phyloP scores from a whole-genome alignment of 2,797 vertebrate genomes.

The Pseudochaenichthys georgianus region DNA sequence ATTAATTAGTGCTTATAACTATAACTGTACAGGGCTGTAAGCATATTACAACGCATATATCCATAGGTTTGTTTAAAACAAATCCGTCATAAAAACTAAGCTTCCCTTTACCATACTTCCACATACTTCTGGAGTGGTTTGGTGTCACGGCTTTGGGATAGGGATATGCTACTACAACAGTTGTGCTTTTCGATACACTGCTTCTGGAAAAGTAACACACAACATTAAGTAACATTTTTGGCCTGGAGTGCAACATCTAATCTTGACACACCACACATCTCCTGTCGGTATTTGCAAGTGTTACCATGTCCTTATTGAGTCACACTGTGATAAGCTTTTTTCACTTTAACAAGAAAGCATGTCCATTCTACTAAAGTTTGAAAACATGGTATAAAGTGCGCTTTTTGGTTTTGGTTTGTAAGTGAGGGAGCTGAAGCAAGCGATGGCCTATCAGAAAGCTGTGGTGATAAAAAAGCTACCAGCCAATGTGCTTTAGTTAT shows the following conservation, averaged over 20 bases:
- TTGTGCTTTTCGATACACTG: slow-evolving; percentile 1
- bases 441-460: slow-evolving; percentile 19
- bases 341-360: not conserved
- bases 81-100: no score
- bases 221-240: slow-evolving; percentile 18
- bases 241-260: slow-evolving; percentile 31
- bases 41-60: no score
- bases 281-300: slow-evolving; percentile 8
- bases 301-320: not conserved
- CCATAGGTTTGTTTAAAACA: no score
- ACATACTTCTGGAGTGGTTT: no score
- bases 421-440: not conserved
- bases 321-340: not conserved
- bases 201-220: slow-evolving; percentile 7
- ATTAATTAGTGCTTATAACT: no score
- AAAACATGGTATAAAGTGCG: not conserved
- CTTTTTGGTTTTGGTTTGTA: slow-evolving; percentile 1
- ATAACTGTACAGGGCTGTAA: no score
- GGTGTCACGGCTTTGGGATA: not conserved
- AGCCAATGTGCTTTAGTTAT: slow-evolving; percentile 44
- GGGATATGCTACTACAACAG: not conserved
- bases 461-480: slow-evolving; percentile 55
- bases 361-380: not conserved
- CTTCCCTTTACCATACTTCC: no score
- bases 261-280: slow-evolving; percentile 14